A percentile compares a stretch with the other conserved stretches of the same genome.
phyloP scores from a whole-genome alignment of 2,113 vertebrate species.

The Peromyscus leucopus region DNA sequence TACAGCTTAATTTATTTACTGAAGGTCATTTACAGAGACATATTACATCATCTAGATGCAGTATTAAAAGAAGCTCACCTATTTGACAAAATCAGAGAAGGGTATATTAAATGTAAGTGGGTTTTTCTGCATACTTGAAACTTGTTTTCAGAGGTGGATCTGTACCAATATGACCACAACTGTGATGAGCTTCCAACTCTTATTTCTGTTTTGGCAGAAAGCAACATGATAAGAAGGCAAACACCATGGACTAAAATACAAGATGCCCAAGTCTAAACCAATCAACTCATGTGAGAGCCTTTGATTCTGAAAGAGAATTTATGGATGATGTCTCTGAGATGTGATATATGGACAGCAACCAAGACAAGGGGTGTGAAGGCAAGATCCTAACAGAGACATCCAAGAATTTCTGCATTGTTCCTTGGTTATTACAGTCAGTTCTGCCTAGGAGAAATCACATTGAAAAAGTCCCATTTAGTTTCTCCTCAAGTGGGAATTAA shows the following conservation, averaged over 20 bases:
- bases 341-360: background rate
- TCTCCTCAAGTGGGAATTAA: background rate
- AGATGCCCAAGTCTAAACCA: constrained; percentile 7
- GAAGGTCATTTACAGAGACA: constrained; percentile 11
- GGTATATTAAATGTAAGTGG: background rate
- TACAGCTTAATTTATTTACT: constrained; percentile 21
- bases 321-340: background rate
- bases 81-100: background rate
- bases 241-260: constrained; percentile 47
- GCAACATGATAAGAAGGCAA: constrained; percentile 18
- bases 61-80: background rate
- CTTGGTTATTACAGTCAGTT: background rate
- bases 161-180: background rate
- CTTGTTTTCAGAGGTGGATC: background rate
- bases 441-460: background rate
- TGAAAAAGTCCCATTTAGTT: background rate
- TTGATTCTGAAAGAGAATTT: background rate
- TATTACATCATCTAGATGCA: background rate
- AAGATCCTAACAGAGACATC: background rate
- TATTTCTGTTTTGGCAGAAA: constrained; percentile 12
- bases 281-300: constrained; percentile 22
- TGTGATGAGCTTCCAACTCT: background rate
- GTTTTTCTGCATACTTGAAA: background rate
- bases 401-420: background rate
- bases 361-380: background rate